These are phyloP conservation scores for Anguilla pacifica DNA, from an alignment of 2,797 vertebrate species.

Conservation along the genomic window DNA sequence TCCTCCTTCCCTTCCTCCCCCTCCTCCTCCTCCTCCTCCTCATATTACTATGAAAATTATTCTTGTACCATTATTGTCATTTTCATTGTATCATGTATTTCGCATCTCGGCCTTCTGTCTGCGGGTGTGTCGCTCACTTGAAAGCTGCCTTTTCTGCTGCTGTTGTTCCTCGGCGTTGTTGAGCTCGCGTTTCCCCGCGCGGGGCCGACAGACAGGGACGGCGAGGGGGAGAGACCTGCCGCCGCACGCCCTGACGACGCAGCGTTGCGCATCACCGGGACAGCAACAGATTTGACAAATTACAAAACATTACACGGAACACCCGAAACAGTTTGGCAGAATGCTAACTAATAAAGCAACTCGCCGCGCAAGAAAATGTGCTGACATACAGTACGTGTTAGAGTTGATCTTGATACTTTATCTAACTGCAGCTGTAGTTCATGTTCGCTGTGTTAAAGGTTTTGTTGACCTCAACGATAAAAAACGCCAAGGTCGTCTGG, in stretches of 20 bases:
- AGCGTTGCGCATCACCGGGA: neutral
- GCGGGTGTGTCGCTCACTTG: neutral
- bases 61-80: neutral
- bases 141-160: neutral
- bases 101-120: neutral
- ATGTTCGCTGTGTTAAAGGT: neutral
- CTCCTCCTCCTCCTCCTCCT: neutral
- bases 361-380: neutral
- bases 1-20: neutral
- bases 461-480: neutral
- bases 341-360: neutral
- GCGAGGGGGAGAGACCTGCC: constrained; percentile 38
- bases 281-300: neutral
- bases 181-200: constrained; percentile 56
- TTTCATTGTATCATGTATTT: neutral
- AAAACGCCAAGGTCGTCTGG: neutral
- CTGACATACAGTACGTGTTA: neutral
- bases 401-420: neutral
- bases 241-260: constrained; percentile 45
- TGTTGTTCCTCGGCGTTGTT: constrained; percentile 37
- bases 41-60: neutral
- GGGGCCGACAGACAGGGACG: constrained; percentile 51
- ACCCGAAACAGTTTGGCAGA: neutral
- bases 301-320: neutral
- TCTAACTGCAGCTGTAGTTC: neutral